These are phyloP conservation scores for Fistularia tabacaria DNA, from an alignment of 2,797 vertebrate species.

Conservation along the genomic window DNA sequence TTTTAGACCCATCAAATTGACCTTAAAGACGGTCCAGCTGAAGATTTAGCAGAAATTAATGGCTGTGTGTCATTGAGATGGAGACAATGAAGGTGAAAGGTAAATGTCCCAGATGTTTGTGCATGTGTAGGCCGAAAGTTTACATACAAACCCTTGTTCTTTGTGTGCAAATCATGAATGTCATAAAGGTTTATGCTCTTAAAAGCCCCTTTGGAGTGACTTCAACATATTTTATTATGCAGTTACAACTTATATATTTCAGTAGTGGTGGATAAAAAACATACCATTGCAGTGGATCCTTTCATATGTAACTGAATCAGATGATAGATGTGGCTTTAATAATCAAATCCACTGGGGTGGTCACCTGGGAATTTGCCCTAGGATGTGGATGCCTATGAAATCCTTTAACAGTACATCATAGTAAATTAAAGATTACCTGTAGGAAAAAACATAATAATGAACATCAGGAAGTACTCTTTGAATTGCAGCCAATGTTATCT, in stretches of 20 bases:
- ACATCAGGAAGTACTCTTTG: too few relatives aligned
- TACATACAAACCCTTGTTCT: constrained; percentile 42
- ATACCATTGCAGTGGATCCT: constrained; percentile 19
- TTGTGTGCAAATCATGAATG: constrained; percentile 68
- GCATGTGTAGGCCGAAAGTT: constrained; percentile 53
- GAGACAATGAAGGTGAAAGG: constrained; percentile 66
- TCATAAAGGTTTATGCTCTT: constrained; percentile 30
- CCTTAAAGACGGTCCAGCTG: constrained; percentile 58
- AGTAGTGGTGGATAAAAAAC: constrained; percentile 52
- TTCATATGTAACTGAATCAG: constrained; percentile 43
- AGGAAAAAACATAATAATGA: too few relatives aligned
- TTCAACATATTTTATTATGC: constrained; percentile 67
- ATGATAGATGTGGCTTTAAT: constrained; percentile 64
- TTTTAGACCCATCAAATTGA: constrained; percentile 62
- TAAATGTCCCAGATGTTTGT: constrained; percentile 67
- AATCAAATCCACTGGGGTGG: constrained; percentile 60
- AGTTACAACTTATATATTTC: constrained; percentile 62
- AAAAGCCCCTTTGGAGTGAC: constrained; percentile 63
- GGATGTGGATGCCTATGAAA: constrained; percentile 28
- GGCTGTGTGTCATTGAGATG: constrained; percentile 65
- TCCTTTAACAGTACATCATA: neutral
- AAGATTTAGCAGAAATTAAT: constrained; percentile 67
- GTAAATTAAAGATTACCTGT: too few relatives aligned
- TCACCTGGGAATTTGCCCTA: constrained; percentile 42
- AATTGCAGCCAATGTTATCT: too few relatives aligned